Base-by-base conservation (phyloP, 2,113 vertebrate genomes). In the Drymodes brunneopygia region DNA sequence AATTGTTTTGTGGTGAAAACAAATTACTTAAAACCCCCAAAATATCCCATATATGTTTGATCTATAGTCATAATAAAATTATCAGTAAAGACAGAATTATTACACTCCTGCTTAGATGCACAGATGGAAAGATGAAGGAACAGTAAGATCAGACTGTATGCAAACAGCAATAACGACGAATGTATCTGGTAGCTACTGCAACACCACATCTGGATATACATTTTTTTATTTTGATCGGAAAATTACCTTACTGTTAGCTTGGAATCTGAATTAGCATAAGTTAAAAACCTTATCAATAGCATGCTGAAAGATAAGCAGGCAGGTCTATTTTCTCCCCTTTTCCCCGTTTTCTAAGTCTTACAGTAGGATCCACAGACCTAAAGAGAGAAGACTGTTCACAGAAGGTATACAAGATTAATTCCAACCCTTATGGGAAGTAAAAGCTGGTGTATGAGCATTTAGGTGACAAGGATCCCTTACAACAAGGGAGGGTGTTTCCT, bases 31-130 rank as follows among this genome's bases (percentile, higher is more conserved):
- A 80, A 80, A 38, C 10, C 19, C 4, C 8, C n/a, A 3, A 75
- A 88, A 50, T 7, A n/a, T 84, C 65, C n/a, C 28, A 29, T 73
- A 56, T 40, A 90, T 67, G 74, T 86, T 92, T 94, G 70, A 94
- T 89, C 86, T 78, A 64, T 20, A 89, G 40, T 67, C 24, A 70
- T 60, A 80, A 91, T 78, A 83, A 94, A 94, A 88, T 91, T 83
- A 47, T 69, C 81, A 74, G 64, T 65, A 48, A 61, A 90, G 58
- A 80, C 50, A 78, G 44, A 90, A 86, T 81, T 87, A 86, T 60
- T 86, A 22, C 16, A 15, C 15, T 33, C 54, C 22, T n/a, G 17
- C 15, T 92, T 88, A 74, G 80, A 90, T 86, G 66, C 56, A 48
- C 18, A 81, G 51, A 86, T 6, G 56, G 85, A 74, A 91, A 86